Percentiles rank a stretch among this genome's conserved stretches.
These are phyloP conservation scores for Megalops atlanticus DNA, from an alignment of 2,113 vertebrate species.

Conservation along the genomic window DNA sequence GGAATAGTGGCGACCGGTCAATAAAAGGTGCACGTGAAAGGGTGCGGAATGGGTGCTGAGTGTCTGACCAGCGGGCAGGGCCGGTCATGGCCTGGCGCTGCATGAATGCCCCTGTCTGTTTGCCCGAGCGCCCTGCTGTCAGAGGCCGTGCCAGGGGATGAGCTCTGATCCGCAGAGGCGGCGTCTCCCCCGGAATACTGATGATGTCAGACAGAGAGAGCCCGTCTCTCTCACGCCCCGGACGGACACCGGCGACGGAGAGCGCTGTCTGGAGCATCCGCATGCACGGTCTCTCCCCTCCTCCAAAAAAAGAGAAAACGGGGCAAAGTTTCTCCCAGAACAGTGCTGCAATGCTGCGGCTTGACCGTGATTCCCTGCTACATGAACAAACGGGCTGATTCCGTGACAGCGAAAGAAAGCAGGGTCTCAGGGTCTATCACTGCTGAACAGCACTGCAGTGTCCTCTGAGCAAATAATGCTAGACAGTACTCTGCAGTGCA, in stretches of 20 bases:
- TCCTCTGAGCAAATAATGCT: background rate
- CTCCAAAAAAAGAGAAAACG: too few relatives aligned
- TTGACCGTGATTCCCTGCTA: too few relatives aligned
- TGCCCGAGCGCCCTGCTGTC: constrained; percentile 46
- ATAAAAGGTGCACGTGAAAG: too few relatives aligned
- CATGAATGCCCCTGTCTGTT: background rate
- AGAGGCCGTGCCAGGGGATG: constrained; percentile 67
- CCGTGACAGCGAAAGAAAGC: background rate
- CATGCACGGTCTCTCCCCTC: constrained; percentile 47
- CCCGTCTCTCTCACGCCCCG: constrained; percentile 64
- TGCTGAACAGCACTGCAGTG: background rate
- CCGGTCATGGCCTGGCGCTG: too few relatives aligned
- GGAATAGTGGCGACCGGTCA: too few relatives aligned
- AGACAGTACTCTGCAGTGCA: background rate
- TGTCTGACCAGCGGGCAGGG: background rate
- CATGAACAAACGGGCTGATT: background rate
- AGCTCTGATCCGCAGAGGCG: constrained; percentile 67
- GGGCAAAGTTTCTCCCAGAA: too few relatives aligned
- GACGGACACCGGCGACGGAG: constrained; percentile 53
- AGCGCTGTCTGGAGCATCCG: constrained; percentile 59
- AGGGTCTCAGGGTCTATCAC: background rate
- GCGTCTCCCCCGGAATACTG: constrained; percentile 71
- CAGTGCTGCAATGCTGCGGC: too few relatives aligned
- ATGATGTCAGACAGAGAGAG: constrained; percentile 64
- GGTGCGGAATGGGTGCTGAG: background rate